Evolutionary conservation across 2,797 vertebrate species (phyloP).

Genomic region (Cryptoprocta ferox): DNA sequence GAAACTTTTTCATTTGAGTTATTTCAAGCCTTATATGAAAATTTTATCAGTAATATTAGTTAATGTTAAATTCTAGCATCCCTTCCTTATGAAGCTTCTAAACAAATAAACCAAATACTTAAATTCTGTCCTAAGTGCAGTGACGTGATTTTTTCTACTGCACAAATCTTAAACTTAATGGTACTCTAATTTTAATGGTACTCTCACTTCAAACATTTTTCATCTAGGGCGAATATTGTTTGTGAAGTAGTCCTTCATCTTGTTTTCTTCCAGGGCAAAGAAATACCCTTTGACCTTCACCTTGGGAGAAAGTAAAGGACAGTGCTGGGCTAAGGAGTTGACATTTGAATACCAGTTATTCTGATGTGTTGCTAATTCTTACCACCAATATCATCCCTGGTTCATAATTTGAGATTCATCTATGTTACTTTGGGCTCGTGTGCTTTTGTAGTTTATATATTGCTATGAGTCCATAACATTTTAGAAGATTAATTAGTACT

Average conservation of each 20-base stretch:
- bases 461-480: neutral
- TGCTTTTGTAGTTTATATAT: conserved; percentile 41
- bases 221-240: neutral
- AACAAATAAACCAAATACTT: conserved; percentile 12
- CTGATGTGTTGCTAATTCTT: neutral
- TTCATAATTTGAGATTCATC: conserved; percentile 23
- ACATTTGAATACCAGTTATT: neutral
- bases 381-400: neutral
- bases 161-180: neutral
- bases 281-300: neutral
- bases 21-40: conserved; percentile 13
- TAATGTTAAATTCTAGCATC: neutral
- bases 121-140: conserved; percentile 21
- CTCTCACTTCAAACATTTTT: neutral
- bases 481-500: conserved; percentile 12
- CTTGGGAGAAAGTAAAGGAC: neutral
- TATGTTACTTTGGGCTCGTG: neutral
- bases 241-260: conserved; percentile 21
- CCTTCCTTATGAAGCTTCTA: conserved; percentile 19
- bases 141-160: neutral
- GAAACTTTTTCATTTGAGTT: conserved; percentile 21
- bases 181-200: conserved; percentile 27
- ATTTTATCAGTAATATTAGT: conserved; percentile 8
- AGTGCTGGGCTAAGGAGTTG: neutral
- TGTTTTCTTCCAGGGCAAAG: conserved; percentile 17